Conservation (phyloP, 2,888 invertebrate species). For the Amaurobius ferox region DNA sequence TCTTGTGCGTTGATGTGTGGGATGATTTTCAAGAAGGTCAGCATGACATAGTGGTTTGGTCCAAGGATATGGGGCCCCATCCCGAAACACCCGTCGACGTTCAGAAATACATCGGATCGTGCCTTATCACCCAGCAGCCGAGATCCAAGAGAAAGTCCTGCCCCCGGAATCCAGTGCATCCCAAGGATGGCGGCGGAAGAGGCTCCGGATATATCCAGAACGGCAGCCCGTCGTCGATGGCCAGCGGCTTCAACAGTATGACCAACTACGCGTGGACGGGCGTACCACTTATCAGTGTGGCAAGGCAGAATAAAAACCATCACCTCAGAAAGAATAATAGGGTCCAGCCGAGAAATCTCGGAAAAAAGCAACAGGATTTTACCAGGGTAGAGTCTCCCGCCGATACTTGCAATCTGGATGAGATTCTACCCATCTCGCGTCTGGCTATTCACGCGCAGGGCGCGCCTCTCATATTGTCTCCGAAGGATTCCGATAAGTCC, state of each 20-base stretch:
- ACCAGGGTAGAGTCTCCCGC: neutral
- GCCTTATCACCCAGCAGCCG: slow-evolving; percentile 79
- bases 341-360: neutral
- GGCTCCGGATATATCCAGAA: slow-evolving; percentile 27
- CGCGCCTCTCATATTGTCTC: slow-evolving; percentile 86
- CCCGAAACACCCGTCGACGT: slow-evolving; percentile 81
- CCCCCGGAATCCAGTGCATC: slow-evolving; percentile 33
- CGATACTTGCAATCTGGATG: slow-evolving; percentile 74
- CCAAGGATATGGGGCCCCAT: slow-evolving; percentile 84
- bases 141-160: slow-evolving; percentile 54
- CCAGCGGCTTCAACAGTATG: neutral
- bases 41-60: slow-evolving; percentile 32
- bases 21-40: neutral
- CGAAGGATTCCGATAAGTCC: slow-evolving; percentile 41
- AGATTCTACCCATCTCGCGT: slow-evolving; percentile 82
- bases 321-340: slow-evolving; percentile 60
- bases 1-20: neutral
- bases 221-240: neutral
- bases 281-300: slow-evolving; percentile 88
- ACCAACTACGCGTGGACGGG: slow-evolving; percentile 82
- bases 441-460: slow-evolving; percentile 90
- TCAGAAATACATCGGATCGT: slow-evolving; percentile 83
- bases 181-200: slow-evolving; percentile 24
- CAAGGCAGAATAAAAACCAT: slow-evolving; percentile 80
- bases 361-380: slow-evolving; percentile 20